Conservation (phyloP, 2,888 invertebrate genomes). For the Chrysotoxum bicinctum region DNA sequence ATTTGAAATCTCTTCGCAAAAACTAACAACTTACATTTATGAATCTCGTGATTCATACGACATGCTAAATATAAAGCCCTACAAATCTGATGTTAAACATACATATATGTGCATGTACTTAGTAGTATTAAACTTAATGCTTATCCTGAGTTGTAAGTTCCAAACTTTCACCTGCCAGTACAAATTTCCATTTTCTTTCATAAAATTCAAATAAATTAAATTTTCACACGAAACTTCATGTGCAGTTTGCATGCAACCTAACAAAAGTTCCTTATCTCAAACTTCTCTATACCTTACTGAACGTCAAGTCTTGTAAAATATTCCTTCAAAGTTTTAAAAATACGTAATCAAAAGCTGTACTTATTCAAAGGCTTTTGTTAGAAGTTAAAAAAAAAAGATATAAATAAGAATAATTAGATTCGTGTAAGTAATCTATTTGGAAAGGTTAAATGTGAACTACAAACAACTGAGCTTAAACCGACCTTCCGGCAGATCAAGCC, state of each 20-base stretch:
- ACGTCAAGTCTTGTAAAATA: not conserved
- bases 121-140: no score
- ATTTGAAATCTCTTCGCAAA: no score
- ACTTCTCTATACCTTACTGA: not conserved
- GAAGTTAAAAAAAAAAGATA: not conserved
- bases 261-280: not conserved
- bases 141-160: not conserved
- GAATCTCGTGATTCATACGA: no score
- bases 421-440: constrained; percentile 31
- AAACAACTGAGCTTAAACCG: not conserved
- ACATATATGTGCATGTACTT: no score
- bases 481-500: constrained; percentile 27
- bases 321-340: constrained; percentile 21
- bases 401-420: not conserved
- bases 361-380: not conserved
- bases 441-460: constrained; percentile 55
- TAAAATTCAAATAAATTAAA: constrained; percentile 19
- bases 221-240: not conserved
- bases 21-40: no score
- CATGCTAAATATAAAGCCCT: no score
- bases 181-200: not conserved
- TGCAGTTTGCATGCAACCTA: constrained; percentile 6
- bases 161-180: not conserved
- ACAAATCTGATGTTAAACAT: no score
- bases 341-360: constrained; percentile 13